phyloP scores from a whole-genome alignment of 2,888 invertebrate genomes.

The Lasius platythorax region DNA sequence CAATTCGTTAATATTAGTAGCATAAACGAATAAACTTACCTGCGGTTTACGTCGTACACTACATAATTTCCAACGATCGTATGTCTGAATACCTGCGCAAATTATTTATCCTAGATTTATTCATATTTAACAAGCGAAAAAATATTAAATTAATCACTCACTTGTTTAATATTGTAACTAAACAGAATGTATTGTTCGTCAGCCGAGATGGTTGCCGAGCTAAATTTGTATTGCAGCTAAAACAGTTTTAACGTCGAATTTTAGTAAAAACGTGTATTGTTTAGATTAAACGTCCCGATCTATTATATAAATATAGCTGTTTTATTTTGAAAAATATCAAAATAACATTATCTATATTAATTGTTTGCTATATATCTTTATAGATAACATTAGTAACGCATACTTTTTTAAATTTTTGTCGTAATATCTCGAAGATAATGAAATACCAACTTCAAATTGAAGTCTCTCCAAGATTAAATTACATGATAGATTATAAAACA shows the following conservation, averaged over 20 bases:
- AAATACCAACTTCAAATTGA: neutral
- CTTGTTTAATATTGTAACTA: conserved; percentile 45
- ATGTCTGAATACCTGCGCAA: conserved; percentile 89
- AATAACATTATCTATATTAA: neutral
- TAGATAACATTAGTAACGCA: neutral
- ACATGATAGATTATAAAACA: neutral
- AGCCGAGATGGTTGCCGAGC: conserved; percentile 44
- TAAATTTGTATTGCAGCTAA: neutral
- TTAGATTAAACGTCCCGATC: neutral
- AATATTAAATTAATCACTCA: conserved; percentile 54
- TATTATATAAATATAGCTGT: neutral
- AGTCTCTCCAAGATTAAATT: neutral
- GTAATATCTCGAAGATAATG: neutral
- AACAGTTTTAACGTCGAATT: conserved; percentile 23
- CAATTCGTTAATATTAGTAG: conserved; percentile 60
- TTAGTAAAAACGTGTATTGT: neutral
- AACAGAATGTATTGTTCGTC: conserved; percentile 55
- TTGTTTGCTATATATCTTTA: neutral
- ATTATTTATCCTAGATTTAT: conserved; percentile 47
- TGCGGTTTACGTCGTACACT: conserved; percentile 82
- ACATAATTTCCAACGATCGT: conserved; percentile 89
- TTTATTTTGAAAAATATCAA: neutral
- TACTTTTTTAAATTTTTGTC: neutral
- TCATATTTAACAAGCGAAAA: neutral
- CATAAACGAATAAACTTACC: conserved; percentile 64